Conservation (phyloP, 1,140 invertebrate species). For the Cydia fagiglandana region DNA sequence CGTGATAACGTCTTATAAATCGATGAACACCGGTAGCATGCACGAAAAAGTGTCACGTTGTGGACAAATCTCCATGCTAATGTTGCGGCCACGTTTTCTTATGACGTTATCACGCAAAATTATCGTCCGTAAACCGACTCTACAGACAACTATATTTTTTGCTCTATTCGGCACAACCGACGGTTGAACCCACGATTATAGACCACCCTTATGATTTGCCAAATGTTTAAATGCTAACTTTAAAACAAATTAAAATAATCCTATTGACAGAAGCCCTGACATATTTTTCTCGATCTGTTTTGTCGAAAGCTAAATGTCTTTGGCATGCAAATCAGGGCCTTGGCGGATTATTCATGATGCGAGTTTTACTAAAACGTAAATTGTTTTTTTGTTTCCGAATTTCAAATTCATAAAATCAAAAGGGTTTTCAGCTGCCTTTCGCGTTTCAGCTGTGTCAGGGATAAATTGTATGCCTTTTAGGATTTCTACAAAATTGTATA, state of each 20-base stretch:
- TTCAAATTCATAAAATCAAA: constrained; percentile 4
- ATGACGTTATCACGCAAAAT: no score
- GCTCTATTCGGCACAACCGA: no score
- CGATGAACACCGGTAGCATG: no score
- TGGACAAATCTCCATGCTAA: no score
- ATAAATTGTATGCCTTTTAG: background rate
- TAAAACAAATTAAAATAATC: background rate
- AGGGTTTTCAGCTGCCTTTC: background rate
- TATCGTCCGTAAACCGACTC: no score
- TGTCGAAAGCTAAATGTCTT: background rate
- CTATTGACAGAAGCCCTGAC: background rate
- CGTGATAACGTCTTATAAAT: no score
- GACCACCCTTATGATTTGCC: no score
- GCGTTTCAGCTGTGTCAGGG: background rate
- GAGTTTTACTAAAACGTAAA: background rate
- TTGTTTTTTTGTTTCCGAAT: constrained; percentile 4
- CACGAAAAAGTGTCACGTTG: no score
- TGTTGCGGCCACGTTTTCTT: no score
- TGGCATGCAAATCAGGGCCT: background rate
- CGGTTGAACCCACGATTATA: no score
- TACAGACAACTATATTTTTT: no score
- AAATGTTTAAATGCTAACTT: background rate
- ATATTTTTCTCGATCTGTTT: background rate
- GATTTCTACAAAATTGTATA: no score
- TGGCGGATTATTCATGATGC: constrained; percentile 3